These are phyloP conservation scores for Tenthredo amoena DNA, from an alignment of 2,888 invertebrate species.

Conservation along the genomic window DNA sequence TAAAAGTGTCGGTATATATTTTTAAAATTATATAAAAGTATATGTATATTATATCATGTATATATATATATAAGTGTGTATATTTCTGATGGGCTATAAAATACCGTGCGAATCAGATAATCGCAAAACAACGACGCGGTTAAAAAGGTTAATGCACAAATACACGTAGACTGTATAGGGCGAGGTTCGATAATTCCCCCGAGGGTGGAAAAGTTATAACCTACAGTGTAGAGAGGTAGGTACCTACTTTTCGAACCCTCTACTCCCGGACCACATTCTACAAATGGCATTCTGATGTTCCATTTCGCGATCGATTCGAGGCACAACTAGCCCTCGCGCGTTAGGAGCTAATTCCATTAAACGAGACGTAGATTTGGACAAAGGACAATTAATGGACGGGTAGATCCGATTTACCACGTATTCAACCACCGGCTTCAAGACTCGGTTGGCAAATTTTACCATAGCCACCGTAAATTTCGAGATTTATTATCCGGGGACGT, in stretches of 20 bases:
- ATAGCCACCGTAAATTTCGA: neutral
- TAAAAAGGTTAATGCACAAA: constrained; percentile 30
- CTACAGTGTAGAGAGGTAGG: constrained; percentile 15
- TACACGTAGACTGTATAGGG: constrained; percentile 7
- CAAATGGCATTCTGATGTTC: constrained; percentile 49
- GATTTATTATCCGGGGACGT: neutral
- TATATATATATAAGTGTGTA: neutral
- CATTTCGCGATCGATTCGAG: constrained; percentile 36
- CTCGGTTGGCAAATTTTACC: constrained; percentile 18
- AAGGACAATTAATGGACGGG: constrained; percentile 39
- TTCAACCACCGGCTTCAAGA: neutral
- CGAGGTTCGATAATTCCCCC: constrained; percentile 28
- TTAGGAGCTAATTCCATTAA: constrained; percentile 32
- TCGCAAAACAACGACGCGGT: neutral
- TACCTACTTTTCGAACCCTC: constrained; percentile 39
- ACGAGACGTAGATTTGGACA: constrained; percentile 34
- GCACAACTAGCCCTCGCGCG: constrained; percentile 21
- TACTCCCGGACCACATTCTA: constrained; percentile 20
- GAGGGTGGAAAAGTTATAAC: neutral
- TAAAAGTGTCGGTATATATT: neutral
- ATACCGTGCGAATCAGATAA: neutral
- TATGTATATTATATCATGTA: neutral
- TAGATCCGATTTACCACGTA: constrained; percentile 19
- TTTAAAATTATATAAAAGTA: neutral
- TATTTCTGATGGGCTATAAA: neutral